A percentile compares a stretch with the other conserved stretches of the same genome.
phyloP scores from a whole-genome alignment of 2,113 vertebrate genomes.

The Pelvicachromis taeniatus region DNA sequence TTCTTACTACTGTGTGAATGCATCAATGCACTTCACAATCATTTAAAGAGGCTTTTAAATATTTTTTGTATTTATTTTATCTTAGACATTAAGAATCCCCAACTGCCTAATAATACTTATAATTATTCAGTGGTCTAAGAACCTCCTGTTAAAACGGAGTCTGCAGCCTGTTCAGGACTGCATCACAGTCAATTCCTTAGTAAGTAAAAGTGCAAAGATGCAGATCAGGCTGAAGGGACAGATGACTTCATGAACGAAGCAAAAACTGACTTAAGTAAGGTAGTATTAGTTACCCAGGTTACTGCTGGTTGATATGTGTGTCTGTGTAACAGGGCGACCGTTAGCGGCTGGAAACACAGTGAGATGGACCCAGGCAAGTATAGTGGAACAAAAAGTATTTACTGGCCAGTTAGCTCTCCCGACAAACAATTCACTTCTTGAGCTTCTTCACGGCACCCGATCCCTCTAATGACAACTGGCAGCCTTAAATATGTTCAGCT shows the following conservation, averaged over 20 bases:
- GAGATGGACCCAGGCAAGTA: too few relatives aligned
- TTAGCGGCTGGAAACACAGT: too few relatives aligned
- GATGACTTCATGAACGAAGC: background rate
- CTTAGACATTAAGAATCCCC: background rate
- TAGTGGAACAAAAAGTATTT: too few relatives aligned
- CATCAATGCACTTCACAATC: background rate
- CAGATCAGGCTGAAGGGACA: background rate
- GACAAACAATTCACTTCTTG: too few relatives aligned
- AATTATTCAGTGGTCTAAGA: background rate
- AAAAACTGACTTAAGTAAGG: background rate
- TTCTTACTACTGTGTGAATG: background rate
- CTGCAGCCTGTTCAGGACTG: background rate
- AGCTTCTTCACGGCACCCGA: too few relatives aligned
- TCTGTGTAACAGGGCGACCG: too few relatives aligned
- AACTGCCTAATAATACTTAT: background rate
- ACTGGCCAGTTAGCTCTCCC: too few relatives aligned
- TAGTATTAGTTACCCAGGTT: background rate
- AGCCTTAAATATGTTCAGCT: too few relatives aligned
- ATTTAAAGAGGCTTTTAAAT: background rate
- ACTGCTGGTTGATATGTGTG: background rate
- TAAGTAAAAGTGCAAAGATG: background rate
- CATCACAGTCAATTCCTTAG: background rate
- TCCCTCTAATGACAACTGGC: too few relatives aligned
- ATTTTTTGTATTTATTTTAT: background rate
- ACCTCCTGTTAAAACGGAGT: background rate